phyloP scores from a whole-genome alignment of 2,113 vertebrate species.

The Bujurquina vittata region DNA sequence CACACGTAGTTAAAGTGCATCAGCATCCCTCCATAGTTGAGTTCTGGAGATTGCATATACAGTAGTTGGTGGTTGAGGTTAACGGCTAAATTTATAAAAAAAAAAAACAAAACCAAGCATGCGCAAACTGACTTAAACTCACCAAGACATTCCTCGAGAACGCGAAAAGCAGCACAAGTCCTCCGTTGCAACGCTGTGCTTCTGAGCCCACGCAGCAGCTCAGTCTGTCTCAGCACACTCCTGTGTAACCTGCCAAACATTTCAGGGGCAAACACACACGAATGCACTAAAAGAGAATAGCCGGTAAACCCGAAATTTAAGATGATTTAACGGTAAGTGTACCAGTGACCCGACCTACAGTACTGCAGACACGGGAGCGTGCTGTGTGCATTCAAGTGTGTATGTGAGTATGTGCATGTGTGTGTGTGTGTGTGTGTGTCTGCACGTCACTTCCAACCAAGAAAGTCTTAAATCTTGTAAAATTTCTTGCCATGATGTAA shows the following conservation, averaged over 20 bases:
- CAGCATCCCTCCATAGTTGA: conserved; percentile 72
- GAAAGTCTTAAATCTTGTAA: not conserved
- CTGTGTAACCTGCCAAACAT: conserved; percentile 32
- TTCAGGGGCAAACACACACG: not conserved
- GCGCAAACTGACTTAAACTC: conserved; percentile 32
- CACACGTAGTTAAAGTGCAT: conserved; percentile 91
- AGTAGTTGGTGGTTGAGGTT: not conserved
- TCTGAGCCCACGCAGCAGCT: not conserved
- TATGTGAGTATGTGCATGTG: not conserved
- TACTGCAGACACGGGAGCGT: not conserved
- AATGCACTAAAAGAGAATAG: no score
- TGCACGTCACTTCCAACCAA: not conserved
- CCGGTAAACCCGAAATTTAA: not conserved
- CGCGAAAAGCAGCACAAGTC: conserved; percentile 6
- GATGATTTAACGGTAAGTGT: not conserved
- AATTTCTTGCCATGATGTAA: rapidly evolving
- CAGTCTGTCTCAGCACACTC: not conserved
- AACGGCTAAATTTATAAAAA: not conserved
- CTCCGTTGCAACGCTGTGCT: not conserved
- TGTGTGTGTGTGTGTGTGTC: not conserved
- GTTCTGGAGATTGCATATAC: conserved; percentile 71
- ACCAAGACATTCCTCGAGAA: conserved; percentile 70
- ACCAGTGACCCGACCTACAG: not conserved
- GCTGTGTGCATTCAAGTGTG: not conserved
- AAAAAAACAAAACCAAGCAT: not conserved